Percentiles rank a stretch among this genome's conserved stretches.
Evolutionary conservation across 2,797 vertebrate genomes (phyloP).

Genomic region (Galago senegalensis): DNA sequence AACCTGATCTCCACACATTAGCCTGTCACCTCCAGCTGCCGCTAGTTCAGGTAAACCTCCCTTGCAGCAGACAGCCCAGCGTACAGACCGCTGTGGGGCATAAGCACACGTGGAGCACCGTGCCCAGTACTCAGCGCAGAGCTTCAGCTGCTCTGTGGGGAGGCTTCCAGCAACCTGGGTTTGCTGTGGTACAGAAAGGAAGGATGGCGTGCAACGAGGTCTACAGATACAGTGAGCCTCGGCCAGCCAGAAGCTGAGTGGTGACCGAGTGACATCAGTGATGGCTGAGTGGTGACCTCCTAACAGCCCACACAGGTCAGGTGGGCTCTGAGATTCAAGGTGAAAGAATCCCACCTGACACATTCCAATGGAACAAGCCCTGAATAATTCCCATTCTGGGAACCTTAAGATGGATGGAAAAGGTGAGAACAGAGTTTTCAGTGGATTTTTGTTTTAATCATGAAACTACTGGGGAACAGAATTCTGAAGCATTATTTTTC

Average conservation of each 20-base stretch:
- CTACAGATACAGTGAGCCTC: accelerated
- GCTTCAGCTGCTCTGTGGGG: accelerated
- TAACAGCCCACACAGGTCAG: background rate
- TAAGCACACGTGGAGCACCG: accelerated
- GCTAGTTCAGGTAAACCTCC: background rate
- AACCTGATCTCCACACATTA: background rate
- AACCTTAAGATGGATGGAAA: background rate
- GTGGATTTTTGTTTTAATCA: conserved; percentile 7
- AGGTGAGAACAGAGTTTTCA: background rate
- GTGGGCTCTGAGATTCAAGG: accelerated
- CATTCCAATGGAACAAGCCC: accelerated
- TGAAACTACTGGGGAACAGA: background rate
- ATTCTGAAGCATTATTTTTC: conserved; percentile 1
- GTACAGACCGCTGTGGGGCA: accelerated
- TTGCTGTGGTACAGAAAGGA: background rate
- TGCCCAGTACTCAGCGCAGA: background rate
- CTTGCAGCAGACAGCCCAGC: background rate
- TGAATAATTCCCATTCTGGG: background rate
- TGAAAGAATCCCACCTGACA: accelerated
- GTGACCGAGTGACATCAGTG: no score
- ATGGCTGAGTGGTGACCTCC: no score
- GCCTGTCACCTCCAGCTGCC: background rate
- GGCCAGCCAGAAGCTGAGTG: no score
- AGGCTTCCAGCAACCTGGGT: background rate
- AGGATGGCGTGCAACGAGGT: accelerated